Percentiles rank a stretch among this genome's conserved stretches.
These are phyloP conservation scores for Napeogenes inachia DNA, from an alignment of 2,888 invertebrate genomes.

Conservation along the genomic window DNA sequence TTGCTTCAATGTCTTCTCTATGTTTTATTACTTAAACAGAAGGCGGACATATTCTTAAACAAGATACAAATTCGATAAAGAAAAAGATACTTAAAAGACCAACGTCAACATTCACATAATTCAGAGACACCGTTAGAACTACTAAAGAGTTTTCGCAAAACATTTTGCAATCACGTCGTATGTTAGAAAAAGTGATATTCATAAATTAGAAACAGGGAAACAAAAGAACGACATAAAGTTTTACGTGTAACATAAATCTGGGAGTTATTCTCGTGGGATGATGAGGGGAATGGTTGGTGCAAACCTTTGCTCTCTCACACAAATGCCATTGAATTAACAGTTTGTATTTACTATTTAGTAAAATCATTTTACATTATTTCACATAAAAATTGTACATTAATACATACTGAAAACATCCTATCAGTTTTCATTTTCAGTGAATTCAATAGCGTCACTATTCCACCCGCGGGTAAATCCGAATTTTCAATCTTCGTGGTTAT, in stretches of 20 bases:
- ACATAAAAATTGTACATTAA: too few species aligned
- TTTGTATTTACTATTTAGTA: background rate
- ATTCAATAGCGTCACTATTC: constrained; percentile 32
- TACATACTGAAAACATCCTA: background rate
- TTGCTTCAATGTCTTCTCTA: constrained; percentile 33
- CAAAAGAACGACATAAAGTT: constrained; percentile 71
- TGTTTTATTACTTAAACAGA: constrained; percentile 9
- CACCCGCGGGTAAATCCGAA: constrained; percentile 64
- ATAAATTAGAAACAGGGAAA: constrained; percentile 46
- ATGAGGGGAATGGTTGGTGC: constrained; percentile 51
- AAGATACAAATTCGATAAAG: background rate
- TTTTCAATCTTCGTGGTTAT: constrained; percentile 75
- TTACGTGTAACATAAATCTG: constrained; percentile 72
- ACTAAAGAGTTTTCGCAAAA: background rate
- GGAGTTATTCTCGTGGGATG: constrained; percentile 73
- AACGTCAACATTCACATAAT: too few species aligned
- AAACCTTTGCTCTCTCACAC: constrained; percentile 24
- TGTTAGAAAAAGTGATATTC: constrained; percentile 31
- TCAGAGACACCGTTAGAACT: background rate
- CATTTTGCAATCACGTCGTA: constrained; percentile 5
- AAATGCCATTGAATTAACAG: constrained; percentile 4
- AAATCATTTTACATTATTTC: too few species aligned
- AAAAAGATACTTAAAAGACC: background rate
- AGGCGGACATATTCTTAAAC: background rate
- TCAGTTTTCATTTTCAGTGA: constrained; percentile 7